Percentiles rank a stretch among this genome's conserved stretches.
phyloP scores from a whole-genome alignment of 2,113 vertebrate genomes.

The Coreoperca whiteheadi region DNA sequence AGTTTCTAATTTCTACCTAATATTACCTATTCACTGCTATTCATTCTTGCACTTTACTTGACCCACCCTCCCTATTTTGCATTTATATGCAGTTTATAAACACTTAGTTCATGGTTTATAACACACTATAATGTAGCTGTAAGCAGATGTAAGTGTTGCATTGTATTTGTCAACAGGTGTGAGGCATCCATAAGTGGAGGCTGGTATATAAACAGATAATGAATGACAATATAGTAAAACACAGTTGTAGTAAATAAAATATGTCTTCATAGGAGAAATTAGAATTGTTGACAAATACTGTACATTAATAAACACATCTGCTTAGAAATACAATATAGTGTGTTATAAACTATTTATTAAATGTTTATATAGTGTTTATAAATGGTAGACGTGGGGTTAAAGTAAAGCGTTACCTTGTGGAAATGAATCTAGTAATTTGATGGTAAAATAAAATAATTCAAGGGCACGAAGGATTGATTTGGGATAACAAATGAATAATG shows the following conservation, averaged over 20 bases:
- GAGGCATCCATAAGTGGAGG: not conserved
- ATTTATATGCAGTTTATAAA: not conserved
- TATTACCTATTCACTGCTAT: not conserved
- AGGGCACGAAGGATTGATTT: not conserved
- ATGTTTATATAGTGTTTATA: not conserved
- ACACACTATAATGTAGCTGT: not conserved
- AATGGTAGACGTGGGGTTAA: not conserved
- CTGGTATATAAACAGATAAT: not conserved
- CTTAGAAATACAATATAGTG: not conserved
- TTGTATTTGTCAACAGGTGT: not conserved
- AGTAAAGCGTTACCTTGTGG: not conserved
- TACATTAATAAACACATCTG: not conserved
- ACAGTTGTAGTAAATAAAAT: not conserved
- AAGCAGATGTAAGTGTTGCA: no score
- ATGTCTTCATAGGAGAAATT: not conserved
- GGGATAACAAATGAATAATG: not conserved
- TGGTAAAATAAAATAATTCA: not conserved
- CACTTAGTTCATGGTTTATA: not conserved
- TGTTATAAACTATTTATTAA: not conserved
- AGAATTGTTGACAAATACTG: not conserved
- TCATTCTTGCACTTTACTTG: not conserved
- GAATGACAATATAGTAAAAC: not conserved
- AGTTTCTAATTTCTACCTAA: not conserved
- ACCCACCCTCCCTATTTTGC: not conserved
- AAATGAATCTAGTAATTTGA: not conserved